Evolutionary conservation across 2,888 invertebrate genomes (phyloP).

Genomic region (Aphelenchoides bicaudatus): DNA sequence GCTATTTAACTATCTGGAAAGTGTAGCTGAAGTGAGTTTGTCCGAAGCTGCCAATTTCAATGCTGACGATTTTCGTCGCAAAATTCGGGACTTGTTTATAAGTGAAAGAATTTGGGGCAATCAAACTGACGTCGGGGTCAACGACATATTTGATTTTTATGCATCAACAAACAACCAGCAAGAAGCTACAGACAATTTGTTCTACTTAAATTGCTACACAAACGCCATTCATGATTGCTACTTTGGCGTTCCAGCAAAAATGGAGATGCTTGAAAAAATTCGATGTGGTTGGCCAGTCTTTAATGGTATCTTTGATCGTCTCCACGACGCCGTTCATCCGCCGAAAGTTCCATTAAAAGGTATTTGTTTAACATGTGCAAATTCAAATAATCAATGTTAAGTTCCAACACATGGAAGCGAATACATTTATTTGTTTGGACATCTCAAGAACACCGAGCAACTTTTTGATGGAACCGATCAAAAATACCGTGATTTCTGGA

Average conservation of each 20-base stretch:
- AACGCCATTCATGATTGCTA: slow-evolving; percentile 1
- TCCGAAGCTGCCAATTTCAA: not conserved
- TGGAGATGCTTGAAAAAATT: not conserved
- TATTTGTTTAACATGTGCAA: too few relatives aligned
- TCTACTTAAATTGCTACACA: slow-evolving; percentile 3
- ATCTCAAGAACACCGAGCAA: not conserved
- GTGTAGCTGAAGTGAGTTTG: not conserved
- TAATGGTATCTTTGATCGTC: not conserved
- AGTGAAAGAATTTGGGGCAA: not conserved
- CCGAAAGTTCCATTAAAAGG: not conserved
- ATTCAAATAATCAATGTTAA: too few relatives aligned
- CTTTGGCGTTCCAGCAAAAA: not conserved
- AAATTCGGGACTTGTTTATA: slow-evolving; percentile 2
- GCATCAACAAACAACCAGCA: not conserved
- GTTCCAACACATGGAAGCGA: slow-evolving; percentile 6
- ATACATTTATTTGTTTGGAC: slow-evolving; percentile 7
- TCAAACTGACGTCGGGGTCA: not conserved
- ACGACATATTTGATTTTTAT: not conserved
- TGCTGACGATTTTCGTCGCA: not conserved
- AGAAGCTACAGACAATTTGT: not conserved
- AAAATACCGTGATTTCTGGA: slow-evolving; percentile 2
- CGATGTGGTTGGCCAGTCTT: not conserved
- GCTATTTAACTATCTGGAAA: slow-evolving; percentile 9
- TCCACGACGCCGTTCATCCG: slow-evolving; percentile 4
- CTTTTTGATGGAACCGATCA: slow-evolving; percentile 10